phyloP scores from a whole-genome alignment of 2,797 vertebrate genomes.

The Triplophysa bombifrons region DNA sequence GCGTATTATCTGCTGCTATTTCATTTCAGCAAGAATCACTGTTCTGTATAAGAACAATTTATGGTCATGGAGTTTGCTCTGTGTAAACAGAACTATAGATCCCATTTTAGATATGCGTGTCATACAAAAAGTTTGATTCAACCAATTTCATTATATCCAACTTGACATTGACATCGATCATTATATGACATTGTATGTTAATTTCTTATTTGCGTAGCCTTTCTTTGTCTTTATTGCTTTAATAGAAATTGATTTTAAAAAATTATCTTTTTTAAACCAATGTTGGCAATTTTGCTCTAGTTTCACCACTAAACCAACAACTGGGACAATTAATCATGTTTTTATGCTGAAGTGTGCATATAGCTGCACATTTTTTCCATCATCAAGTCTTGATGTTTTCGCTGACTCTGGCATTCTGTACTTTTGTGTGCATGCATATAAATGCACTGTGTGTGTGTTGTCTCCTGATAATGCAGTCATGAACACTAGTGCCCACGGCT shows the following conservation, averaged over 20 bases:
- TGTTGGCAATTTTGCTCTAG: slow-evolving; percentile 69
- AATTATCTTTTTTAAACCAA: slow-evolving; percentile 68
- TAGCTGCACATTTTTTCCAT: slow-evolving; percentile 62
- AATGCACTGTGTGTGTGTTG: slow-evolving; percentile 11
- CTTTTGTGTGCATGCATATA: slow-evolving; percentile 30
- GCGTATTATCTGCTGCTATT: too few relatives aligned
- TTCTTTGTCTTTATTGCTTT: slow-evolving; percentile 48
- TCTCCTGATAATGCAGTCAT: slow-evolving; percentile 65
- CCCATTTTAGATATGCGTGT: too few relatives aligned
- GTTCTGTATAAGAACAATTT: too few relatives aligned
- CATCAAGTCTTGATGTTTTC: slow-evolving; percentile 54
- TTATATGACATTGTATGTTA: too few relatives aligned
- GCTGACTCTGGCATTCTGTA: slow-evolving; percentile 66
- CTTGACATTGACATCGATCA: too few relatives aligned
- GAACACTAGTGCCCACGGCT: slow-evolving; percentile 61
- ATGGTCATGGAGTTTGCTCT: too few relatives aligned
- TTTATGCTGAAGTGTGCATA: slow-evolving; percentile 70
- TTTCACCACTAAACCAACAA: slow-evolving; percentile 67
- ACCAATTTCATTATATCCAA: too few relatives aligned
- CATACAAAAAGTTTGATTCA: too few relatives aligned
- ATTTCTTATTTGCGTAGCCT: too few relatives aligned
- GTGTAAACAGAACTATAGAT: too few relatives aligned
- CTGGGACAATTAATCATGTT: slow-evolving; percentile 71
- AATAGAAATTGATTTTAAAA: slow-evolving; percentile 68
- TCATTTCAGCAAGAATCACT: too few relatives aligned